Evolutionary conservation across 2,888 invertebrate species (phyloP), one percentile per base, ranked within the genome.

Genomic region (Acronicta leporina): DNA sequence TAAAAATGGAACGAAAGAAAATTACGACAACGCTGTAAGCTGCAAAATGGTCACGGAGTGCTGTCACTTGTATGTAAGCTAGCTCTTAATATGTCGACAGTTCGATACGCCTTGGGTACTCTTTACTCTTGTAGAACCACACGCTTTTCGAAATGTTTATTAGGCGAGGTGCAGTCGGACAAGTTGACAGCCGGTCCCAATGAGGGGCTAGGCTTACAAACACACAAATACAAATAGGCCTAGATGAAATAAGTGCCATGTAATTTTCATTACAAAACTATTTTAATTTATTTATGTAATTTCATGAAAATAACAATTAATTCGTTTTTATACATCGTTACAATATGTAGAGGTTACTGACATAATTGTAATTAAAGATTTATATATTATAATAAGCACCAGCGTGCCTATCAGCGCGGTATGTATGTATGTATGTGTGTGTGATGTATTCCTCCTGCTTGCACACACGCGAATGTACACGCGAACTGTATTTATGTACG

Each of bases 231-330:
- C 7, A 30, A 9, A 5, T 35, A 33, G 3, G 15, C 33, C 6
- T 7, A 42, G 57, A 55, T 60, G 41, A 72, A 66, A 72, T 48
- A 51, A 50, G 3, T 38, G 5, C 1, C 27, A 16, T 13, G 9
- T 25, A n/a, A 44, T 15, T 57, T 58, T 56, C 8, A 27, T 73
- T 58, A 70, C 55, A 79, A 72, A 73, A 44, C 51, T 61, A 48
- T 67, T 56, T 54, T 66, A 60, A 62, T 72, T 71, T 71, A 70
- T 70, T 64, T 71, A n/a, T n/a, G n/a, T n/a, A 69, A 71, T 68
- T 64, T 51, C 53, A 65, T 58, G 66, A 68, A 69, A 73, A 71
- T 68, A 70, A 78, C 62, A 73, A 62, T 63, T 63, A 58, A 58
- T 62, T 62, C 52, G 54, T 49, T 48, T 69, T 50, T 64, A 59